phyloP scores from a whole-genome alignment of 2,113 vertebrate genomes.

The Hyla sarda region DNA sequence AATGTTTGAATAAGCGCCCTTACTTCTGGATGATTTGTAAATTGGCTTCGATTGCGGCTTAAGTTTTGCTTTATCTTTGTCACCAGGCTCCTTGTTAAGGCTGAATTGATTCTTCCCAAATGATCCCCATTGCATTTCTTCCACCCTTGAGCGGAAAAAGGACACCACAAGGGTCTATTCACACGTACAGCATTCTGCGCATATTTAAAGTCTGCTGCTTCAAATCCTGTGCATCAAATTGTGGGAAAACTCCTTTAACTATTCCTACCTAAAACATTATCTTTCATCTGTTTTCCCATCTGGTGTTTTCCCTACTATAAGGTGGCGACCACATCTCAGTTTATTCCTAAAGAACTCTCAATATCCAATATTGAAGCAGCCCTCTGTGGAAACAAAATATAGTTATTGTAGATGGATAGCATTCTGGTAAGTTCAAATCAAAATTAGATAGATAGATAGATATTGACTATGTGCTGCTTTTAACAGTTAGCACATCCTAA shows the following conservation, averaged over 20 bases:
- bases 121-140: constrained; percentile 90
- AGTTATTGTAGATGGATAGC: no score
- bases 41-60: no score
- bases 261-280: constrained; percentile 89
- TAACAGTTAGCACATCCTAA: no score
- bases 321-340: constrained; percentile 78
- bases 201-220: no score
- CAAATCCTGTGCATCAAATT: background rate
- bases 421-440: no score
- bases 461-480: no score
- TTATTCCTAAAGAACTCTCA: constrained; percentile 81
- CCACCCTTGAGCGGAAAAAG: constrained; percentile 75
- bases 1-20: no score
- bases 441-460: no score
- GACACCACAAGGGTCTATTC: no score
- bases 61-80: constrained; percentile 59
- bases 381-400: constrained; percentile 79
- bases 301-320: constrained; percentile 72
- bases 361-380: constrained; percentile 92
- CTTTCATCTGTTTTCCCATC: constrained; percentile 77
- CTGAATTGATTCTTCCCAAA: constrained; percentile 86
- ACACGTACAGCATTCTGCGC: no score
- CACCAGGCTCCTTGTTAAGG: constrained; percentile 87
- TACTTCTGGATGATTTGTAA: constrained; percentile 67
- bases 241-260: background rate